Base-by-base conservation (phyloP, 2,113 vertebrate species). In the Gymnarchus niloticus region DNA sequence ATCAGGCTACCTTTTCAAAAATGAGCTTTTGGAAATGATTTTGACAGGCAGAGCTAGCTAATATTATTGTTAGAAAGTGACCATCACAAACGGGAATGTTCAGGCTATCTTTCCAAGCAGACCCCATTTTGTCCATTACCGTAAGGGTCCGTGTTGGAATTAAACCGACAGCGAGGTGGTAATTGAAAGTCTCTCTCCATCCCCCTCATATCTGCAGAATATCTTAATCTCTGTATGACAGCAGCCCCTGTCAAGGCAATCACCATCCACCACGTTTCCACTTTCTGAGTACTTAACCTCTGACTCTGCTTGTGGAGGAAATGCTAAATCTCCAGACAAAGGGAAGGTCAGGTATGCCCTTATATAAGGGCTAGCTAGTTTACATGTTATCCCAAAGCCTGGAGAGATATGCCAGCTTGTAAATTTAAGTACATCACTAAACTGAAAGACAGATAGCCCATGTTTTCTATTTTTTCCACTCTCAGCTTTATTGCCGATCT, bases 311-410 rank as follows among this genome's bases (percentile, higher is more conserved):
- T 69, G 81, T 88, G 88, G 89, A 83, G 90, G 88, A 87, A 88
- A 87, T 82, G 85, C 86, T 90, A 90, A 91, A 92, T 90, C 89
- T 89, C 28, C 85, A 87, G 88, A 92, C 89, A 91, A 88, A 88
- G 88, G 56, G 87, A 85, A 33, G 80, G 89, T 87, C 84, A 91
- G 88, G 88, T 23, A 82, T 78, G 54, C 84, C 85, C 87, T 89
- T 80, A 73, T 59, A 86, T 88, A 91, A 92, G 93, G 89, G 91
- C 88, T 28, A 65, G 83, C 83, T 89, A 90, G 89, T 88, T 92
- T 90, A 92, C 91, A 87, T 73, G 23, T 21, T 25, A 33, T 52
- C 65, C 37, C 12, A 28, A 19, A 21, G 59, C 44, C 25, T 7
- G 9, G 17, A 7, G 56, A 23, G 49, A 33, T 2, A 28, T 10